Conservation (phyloP, 92 coral and sea anemone genomes). For the Parazoanthus atlanticus region DNA sequence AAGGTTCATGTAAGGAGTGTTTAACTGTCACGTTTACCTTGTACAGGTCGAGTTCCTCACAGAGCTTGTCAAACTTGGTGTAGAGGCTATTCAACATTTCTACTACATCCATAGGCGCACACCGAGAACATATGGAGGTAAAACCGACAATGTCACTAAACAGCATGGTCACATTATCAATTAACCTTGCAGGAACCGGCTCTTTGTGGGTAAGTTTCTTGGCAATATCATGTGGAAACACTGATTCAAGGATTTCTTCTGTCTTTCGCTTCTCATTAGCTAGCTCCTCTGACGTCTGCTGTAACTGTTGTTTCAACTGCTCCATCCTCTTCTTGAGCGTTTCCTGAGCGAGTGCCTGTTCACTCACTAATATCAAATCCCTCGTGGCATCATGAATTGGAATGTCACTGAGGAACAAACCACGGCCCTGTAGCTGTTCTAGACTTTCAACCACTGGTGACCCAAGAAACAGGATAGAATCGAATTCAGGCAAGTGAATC, state of each 20-base stretch:
- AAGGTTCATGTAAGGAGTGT: no score
- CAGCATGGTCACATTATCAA: conserved; percentile 84
- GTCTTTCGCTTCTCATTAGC: conserved; percentile 85
- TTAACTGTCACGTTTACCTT: conserved; percentile 61
- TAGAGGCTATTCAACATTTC: conserved; percentile 79
- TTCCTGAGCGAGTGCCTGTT: conserved; percentile 87
- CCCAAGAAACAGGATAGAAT: conserved; percentile 77
- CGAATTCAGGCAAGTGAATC: conserved; percentile 85
- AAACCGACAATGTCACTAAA: conserved; percentile 94
- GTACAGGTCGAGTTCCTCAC: conserved; percentile 82
- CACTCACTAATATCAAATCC: conserved; percentile 84
- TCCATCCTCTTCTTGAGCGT: conserved; percentile 81
- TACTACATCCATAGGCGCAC: conserved; percentile 91
- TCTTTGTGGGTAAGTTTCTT: conserved; percentile 78
- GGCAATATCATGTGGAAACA: conserved; percentile 89
- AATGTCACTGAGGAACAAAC: conserved; percentile 84
- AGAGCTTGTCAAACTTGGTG: conserved; percentile 82
- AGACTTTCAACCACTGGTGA: conserved; percentile 82
- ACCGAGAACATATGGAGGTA: conserved; percentile 83
- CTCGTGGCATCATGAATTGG: conserved; percentile 93
- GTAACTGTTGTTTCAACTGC: conserved; percentile 74
- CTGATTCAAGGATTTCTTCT: conserved; percentile 79
- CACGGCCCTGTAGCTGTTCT: conserved; percentile 84
- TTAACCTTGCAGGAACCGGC: conserved; percentile 78
- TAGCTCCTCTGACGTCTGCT: conserved; percentile 76